A percentile compares a stretch with the other conserved stretches of the same genome.
Evolutionary conservation across 2,888 invertebrate species (phyloP).

Genomic region (Magallana nippona): DNA sequence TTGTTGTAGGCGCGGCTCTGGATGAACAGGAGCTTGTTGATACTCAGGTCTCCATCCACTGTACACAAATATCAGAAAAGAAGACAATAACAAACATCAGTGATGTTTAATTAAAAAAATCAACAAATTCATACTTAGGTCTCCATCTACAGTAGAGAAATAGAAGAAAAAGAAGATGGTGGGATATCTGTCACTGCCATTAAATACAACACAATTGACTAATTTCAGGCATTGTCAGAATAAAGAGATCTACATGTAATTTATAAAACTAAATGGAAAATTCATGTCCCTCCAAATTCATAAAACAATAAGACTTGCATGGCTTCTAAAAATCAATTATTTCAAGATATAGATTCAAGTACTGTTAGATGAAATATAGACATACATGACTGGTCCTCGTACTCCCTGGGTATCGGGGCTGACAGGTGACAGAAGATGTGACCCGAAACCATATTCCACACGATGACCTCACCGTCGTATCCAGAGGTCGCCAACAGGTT

Average conservation of each 20-base stretch:
- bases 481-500: conserved; percentile 80
- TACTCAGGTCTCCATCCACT: conserved; percentile 79
- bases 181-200: neutral
- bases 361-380: conserved; percentile 6
- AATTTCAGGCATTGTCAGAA: too few relatives aligned
- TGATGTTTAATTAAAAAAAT: neutral
- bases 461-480: conserved; percentile 79
- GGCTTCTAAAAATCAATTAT: neutral
- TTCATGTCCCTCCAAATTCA: too few relatives aligned
- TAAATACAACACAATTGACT: too few relatives aligned
- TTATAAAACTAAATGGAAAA: too few relatives aligned
- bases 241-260: too few relatives aligned
- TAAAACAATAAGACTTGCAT: too few relatives aligned
- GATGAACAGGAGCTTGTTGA: conserved; percentile 77
- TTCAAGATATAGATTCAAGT: neutral
- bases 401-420: conserved; percentile 71
- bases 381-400: conserved; percentile 75
- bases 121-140: conserved; percentile 72
- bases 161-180: neutral
- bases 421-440: conserved; percentile 79
- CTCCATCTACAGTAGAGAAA: conserved; percentile 76
- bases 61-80: conserved; percentile 44
- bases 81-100: neutral
- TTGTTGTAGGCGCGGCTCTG: conserved; percentile 74
- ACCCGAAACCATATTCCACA: conserved; percentile 80